Percentiles rank a stretch among this genome's conserved stretches.
phyloP scores from a whole-genome alignment of 1,140 invertebrate genomes.

The Trichoplusia ni region DNA sequence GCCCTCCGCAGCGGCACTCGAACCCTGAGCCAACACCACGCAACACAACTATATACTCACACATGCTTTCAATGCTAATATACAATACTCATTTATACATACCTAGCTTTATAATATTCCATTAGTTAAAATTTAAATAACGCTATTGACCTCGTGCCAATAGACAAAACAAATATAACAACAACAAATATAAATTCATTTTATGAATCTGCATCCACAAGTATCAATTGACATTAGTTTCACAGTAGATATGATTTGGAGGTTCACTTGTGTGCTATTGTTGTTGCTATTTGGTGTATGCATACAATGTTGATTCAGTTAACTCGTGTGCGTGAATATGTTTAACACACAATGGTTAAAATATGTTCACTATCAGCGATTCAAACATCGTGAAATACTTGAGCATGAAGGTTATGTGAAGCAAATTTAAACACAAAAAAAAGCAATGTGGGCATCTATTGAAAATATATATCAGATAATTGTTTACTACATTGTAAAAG shows the following conservation, averaged over 20 bases:
- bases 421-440: background rate
- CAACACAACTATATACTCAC: constrained; percentile 12
- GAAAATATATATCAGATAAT: too few species aligned
- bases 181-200: background rate
- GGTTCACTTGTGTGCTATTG: background rate
- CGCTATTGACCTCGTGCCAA: too few species aligned
- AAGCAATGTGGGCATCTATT: too few species aligned
- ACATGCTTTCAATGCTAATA: too few species aligned
- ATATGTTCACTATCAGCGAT: constrained; percentile 15
- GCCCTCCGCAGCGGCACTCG: constrained; percentile 98
- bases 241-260: background rate
- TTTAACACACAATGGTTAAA: constrained; percentile 6
- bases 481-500: too few species aligned
- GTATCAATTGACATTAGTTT: background rate
- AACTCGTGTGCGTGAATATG: background rate
- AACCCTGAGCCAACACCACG: constrained; percentile 88
- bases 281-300: constrained; percentile 15
- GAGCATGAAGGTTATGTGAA: constrained; percentile 6
- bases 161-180: too few species aligned
- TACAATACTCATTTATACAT: constrained; percentile 5
- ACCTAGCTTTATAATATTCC: too few species aligned
- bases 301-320: background rate
- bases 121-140: too few species aligned
- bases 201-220: background rate
- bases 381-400: constrained; percentile 22